Evolutionary conservation across 2,797 vertebrate genomes (phyloP).

Genomic region (Schizothorax lantsangensis): DNA sequence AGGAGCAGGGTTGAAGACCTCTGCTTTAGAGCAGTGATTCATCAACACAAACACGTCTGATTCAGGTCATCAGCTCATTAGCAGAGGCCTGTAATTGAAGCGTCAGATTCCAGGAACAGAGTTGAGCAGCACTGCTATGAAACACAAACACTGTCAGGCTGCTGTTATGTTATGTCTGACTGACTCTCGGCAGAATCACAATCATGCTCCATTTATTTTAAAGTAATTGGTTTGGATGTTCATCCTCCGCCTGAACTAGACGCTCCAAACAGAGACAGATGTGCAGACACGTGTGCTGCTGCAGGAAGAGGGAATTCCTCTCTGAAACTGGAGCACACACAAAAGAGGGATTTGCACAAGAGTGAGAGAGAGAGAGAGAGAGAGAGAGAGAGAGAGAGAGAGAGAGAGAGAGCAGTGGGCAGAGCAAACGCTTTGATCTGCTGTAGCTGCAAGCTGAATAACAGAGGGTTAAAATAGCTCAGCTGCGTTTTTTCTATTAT

Average conservation of each 20-base stretch:
- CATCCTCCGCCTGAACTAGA: slow-evolving; percentile 18
- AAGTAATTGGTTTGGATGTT: slow-evolving; percentile 27
- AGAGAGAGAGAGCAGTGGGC: neutral
- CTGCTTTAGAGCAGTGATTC: neutral
- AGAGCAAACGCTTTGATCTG: slow-evolving; percentile 35
- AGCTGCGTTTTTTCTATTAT: neutral
- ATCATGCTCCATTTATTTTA: slow-evolving; percentile 23
- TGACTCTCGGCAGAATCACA: slow-evolving; percentile 10
- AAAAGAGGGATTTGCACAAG: slow-evolving; percentile 26
- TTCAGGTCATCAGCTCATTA: neutral
- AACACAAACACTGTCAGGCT: neutral
- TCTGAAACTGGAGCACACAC: slow-evolving; percentile 29
- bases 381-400: neutral
- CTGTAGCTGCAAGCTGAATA: slow-evolving; percentile 26
- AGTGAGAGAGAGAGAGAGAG: neutral
- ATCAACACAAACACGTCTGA: neutral
- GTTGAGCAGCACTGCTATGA: neutral
- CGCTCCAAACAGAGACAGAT: slow-evolving; percentile 24
- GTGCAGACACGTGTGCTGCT: slow-evolving; percentile 12
- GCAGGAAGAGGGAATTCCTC: slow-evolving; percentile 32
- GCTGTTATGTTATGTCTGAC: neutral
- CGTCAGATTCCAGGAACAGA: neutral
- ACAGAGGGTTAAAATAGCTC: slow-evolving; percentile 30
- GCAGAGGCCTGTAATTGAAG: too few species aligned
- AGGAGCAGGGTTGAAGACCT: too few species aligned